Percentiles rank a stretch among this genome's conserved stretches.
These are phyloP conservation scores for Coranthus polyacanthus DNA, from an alignment of 2,797 vertebrate species.

Conservation along the genomic window DNA sequence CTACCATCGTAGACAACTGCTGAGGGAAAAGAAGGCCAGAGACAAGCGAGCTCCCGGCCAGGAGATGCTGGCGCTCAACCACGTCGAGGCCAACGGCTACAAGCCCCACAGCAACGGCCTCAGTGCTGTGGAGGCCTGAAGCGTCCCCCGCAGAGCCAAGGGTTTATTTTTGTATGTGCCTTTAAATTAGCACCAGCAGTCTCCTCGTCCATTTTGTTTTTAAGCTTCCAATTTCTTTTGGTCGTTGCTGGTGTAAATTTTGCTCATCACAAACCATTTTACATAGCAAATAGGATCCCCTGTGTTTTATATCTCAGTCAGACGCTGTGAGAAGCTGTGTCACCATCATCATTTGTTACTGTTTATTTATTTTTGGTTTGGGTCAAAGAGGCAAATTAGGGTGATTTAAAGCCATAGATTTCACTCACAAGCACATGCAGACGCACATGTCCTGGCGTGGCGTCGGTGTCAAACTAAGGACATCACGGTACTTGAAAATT, in stretches of 20 bases:
- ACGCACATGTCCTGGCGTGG: slow-evolving; percentile 19
- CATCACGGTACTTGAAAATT: slow-evolving; percentile 74
- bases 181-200: slow-evolving; percentile 42
- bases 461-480: slow-evolving; percentile 23
- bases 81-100: slow-evolving; percentile 61
- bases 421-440: slow-evolving; percentile 42
- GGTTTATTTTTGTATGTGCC: slow-evolving; percentile 29
- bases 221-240: slow-evolving; percentile 1
- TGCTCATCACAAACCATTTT: slow-evolving; percentile 24
- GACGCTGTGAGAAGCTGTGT: slow-evolving; percentile 15
- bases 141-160: background rate
- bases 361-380: slow-evolving; percentile 70
- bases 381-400: slow-evolving; percentile 56
- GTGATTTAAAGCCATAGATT: slow-evolving; percentile 72
- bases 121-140: slow-evolving; percentile 66
- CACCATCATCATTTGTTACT: slow-evolving; percentile 49
- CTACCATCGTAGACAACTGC: slow-evolving; percentile 82
- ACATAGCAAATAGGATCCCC: slow-evolving; percentile 28
- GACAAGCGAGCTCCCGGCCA: slow-evolving; percentile 48
- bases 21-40: slow-evolving; percentile 61
- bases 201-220: slow-evolving; percentile 6
- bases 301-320: slow-evolving; percentile 8
- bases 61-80: slow-evolving; percentile 74
- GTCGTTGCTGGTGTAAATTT: slow-evolving; percentile 39
- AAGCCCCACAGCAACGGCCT: slow-evolving; percentile 75